Base-by-base conservation (phyloP, 2,113 vertebrate species). In the Candoia aspera region DNA sequence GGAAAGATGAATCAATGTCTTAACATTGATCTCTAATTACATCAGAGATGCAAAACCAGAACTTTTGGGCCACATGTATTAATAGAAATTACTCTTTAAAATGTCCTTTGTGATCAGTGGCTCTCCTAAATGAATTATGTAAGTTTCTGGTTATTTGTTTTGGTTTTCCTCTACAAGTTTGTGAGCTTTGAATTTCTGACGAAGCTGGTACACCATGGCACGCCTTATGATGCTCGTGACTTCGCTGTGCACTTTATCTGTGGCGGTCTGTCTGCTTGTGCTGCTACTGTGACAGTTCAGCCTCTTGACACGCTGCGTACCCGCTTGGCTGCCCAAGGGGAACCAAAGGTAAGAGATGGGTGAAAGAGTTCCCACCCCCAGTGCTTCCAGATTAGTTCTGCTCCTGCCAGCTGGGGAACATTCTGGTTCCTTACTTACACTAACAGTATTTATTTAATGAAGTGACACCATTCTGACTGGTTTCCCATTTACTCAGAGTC, bases 271-370 rank as follows among this genome's bases (percentile, higher is more conserved):
- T 96, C 99, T 0, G 99, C 99, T 60, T 99, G 98, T 92, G 93
- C 96, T 0, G 98, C 99, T 91, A 98, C 99, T 0, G 96, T 98
- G 0, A 87, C 98, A 0, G 98, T 99, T 49, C 99, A 99, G 57
- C 99, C 99, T 0, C 96, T 99, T 86, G 99, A 99, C 94, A 99
- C 98, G 0, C 98, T 99, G 29, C 98, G 99, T 42, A 99, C 99
- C 19, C 98, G 99, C 94, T 98, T 99, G 4, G 99, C 99, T 73
- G 98, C 99, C 83, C 99, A 99, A 97, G 99, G 99, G 0, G 99
- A 99, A 96, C 99, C 99, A 42, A 99, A 98, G 98, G 99, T 99
- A 94, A 92, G 96, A 90, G 46, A 2, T 11, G 0, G 0, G 90
- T 1, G 0, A 6, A 24, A 58, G 0, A 0, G n/a, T 64, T 83